These are phyloP conservation scores for Platysternon megacephalum DNA, from an alignment of 2,113 vertebrate species.

Conservation along the genomic window DNA sequence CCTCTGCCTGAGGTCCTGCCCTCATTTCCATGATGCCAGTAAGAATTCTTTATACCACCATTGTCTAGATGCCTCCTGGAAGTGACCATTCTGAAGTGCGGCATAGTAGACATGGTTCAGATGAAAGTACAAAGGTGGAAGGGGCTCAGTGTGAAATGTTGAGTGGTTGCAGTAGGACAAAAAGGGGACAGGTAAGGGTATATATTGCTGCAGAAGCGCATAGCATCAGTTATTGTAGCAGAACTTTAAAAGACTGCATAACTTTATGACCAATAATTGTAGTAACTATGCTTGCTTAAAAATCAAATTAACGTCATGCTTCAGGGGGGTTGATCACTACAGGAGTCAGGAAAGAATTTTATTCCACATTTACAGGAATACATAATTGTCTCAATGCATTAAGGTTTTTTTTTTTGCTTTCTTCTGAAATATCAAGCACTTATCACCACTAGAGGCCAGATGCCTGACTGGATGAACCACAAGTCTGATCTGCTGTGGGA, in stretches of 20 bases:
- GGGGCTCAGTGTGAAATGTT: not conserved
- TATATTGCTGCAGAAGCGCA: not conserved
- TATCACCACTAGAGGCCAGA: not conserved
- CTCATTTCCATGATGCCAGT: no score
- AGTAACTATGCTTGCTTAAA: not conserved
- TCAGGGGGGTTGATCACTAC: not conserved
- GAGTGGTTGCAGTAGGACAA: not conserved
- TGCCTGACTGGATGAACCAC: not conserved
- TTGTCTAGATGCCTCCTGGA: not conserved
- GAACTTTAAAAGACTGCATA: not conserved
- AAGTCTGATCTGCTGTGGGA: not conserved
- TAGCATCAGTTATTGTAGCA: not conserved
- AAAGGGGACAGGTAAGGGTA: fast-evolving
- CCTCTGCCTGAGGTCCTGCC: not conserved
- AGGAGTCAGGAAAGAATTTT: not conserved
- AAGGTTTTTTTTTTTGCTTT: not conserved
- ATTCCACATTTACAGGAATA: fast-evolving
- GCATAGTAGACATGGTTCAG: not conserved
- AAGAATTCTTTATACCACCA: not conserved
- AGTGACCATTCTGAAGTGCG: not conserved
- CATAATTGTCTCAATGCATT: not conserved
- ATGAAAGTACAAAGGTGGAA: not conserved
- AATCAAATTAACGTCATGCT: not conserved
- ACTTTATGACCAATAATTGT: fast-evolving
- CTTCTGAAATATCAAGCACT: not conserved